Conservation (phyloP, 2,888 invertebrate species). For the Tenthredo amoena region DNA sequence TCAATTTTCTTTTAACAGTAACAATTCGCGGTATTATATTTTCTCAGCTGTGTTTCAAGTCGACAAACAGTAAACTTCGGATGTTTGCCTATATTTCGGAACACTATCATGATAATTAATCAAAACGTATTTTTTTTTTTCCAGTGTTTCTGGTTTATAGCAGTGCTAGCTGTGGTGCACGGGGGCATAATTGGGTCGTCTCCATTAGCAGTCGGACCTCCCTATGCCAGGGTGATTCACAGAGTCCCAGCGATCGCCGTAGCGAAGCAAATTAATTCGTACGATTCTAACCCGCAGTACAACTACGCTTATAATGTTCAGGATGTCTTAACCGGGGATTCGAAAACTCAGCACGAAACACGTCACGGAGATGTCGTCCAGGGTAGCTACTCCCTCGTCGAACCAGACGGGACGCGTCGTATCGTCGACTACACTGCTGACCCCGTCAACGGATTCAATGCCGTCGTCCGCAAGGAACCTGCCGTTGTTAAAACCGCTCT, state of each 20-base stretch:
- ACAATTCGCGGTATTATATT: background rate
- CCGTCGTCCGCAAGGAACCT: background rate
- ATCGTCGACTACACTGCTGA: conserved; percentile 32
- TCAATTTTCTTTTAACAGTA: background rate
- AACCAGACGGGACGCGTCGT: conserved; percentile 17
- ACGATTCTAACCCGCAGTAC: conserved; percentile 56
- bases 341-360: conserved; percentile 52
- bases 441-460: conserved; percentile 23
- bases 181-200: conserved; percentile 78
- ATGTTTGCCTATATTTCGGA: background rate
- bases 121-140: background rate
- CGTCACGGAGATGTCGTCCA: conserved; percentile 47
- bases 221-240: conserved; percentile 37
- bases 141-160: conserved; percentile 64
- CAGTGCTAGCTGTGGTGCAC: conserved; percentile 73
- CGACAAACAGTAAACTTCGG: background rate
- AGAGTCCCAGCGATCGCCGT: conserved; percentile 43
- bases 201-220: conserved; percentile 69
- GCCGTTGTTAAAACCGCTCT: conserved; percentile 29
- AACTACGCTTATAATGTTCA: conserved; percentile 52
- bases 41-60: background rate
- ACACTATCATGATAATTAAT: background rate
- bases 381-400: conserved; percentile 59
- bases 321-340: conserved; percentile 47
- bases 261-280: background rate